Evolutionary conservation across 2,113 vertebrate species (phyloP), one percentile per base, ranked within the genome.

Genomic region (Bos indicus): DNA sequence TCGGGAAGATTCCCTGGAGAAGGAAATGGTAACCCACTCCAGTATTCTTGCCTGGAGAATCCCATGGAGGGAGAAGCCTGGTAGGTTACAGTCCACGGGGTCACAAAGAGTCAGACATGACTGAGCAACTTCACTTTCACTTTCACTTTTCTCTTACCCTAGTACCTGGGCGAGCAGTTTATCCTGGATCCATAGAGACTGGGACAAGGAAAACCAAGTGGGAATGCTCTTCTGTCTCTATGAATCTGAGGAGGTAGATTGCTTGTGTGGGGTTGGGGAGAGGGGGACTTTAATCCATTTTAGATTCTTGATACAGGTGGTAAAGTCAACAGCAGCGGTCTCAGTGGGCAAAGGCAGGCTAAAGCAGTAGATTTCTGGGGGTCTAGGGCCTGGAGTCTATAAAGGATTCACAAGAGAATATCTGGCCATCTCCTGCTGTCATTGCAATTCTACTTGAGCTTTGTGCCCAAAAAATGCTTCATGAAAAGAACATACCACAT

Each of bases 41-140:
- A 15, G 13, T 30, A 30, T 30, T 62, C 13, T 62, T 30, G 28
- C 59, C 59, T 62, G 28, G 28, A 62, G 59, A 62, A 62, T 15
- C 59, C 59, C 28, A 62, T 62, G 60, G 28, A 30, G 0, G 13
- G 13, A 62, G 60, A 62, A 62, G 6, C 60, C 28, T 15, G 60
- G 60, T 62, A 30, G 60, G 60, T 30, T 62, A 30, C 28, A 62
- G 13, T 62, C 28, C 28, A 62, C 1, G 0, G 28, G 60, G 1
- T 62, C 6, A 0, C 28, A 15, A 60, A 60, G 60, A 62, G 60
- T 15, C 2, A 0, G 28, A 62, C 28, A 30, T 0, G 0, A 30
- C 28, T 15, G 60, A 62, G 28, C 6, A 0, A 62, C 6, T 30
- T 30, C 60, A 62, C 28, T 62, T 62, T 30, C 60, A 62, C 28